Conservation (phyloP, 2,888 invertebrate genomes). For the Julus scanicus region DNA sequence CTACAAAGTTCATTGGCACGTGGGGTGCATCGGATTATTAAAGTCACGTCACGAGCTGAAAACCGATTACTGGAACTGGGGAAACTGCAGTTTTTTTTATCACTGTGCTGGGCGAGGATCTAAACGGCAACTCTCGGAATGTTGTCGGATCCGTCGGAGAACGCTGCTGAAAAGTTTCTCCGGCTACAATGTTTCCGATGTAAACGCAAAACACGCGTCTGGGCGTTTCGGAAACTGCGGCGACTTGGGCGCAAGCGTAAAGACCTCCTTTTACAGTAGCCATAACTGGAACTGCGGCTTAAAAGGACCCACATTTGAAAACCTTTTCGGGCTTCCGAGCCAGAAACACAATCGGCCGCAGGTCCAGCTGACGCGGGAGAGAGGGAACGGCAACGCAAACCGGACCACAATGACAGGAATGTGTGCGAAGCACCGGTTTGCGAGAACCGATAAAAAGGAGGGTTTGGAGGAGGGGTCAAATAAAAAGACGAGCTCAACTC, state of each 20-base stretch:
- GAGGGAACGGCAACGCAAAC: background rate
- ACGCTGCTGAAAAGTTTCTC: background rate
- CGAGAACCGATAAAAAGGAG: background rate
- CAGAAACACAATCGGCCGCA: no score
- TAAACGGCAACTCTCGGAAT: no score
- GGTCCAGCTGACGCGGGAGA: background rate
- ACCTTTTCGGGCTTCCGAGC: background rate
- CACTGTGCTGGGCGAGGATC: background rate
- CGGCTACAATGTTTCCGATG: background rate
- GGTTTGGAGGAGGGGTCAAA: background rate
- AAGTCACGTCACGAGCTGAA: background rate
- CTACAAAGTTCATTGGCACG: background rate
- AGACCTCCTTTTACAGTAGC: no score
- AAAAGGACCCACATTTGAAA: slow-evolving; percentile 52
- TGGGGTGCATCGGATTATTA: background rate
- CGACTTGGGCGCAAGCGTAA: no score
- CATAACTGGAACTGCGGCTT: background rate
- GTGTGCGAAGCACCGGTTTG: background rate
- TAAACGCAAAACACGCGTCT: no score
- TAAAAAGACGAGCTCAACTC: slow-evolving; percentile 7
- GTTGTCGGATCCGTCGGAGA: background rate
- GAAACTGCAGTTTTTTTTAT: background rate
- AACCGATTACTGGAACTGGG: background rate
- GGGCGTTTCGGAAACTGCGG: no score
- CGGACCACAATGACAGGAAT: background rate